Evolutionary conservation across 2,888 invertebrate species (phyloP).

Genomic region (Nezara viridula): DNA sequence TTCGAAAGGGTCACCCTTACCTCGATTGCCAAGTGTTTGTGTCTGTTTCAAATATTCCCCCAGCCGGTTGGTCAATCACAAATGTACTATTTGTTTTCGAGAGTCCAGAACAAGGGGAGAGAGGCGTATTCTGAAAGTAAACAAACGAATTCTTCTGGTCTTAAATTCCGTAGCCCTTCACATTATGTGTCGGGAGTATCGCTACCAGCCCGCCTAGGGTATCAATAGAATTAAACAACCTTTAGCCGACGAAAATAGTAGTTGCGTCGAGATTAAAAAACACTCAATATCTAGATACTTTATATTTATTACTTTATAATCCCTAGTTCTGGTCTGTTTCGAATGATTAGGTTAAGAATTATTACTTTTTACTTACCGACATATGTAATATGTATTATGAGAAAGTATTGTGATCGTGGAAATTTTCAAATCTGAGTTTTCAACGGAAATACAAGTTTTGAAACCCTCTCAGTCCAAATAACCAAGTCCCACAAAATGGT

Average conservation of each 20-base stretch:
- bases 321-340: too few relatives aligned
- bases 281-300: too few relatives aligned
- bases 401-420: too few relatives aligned
- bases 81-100: not conserved
- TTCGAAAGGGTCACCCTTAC: not conserved
- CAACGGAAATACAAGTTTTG: too few relatives aligned
- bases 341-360: too few relatives aligned
- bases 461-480: too few relatives aligned
- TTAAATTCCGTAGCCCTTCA: not conserved
- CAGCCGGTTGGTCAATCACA: not conserved
- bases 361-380: too few relatives aligned
- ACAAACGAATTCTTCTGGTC: not conserved
- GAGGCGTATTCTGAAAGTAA: constrained; percentile 13
- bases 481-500: too few relatives aligned
- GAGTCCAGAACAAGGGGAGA: not conserved
- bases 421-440: too few relatives aligned
- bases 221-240: not conserved
- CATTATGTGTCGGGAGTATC: not conserved
- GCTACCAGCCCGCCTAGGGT: not conserved
- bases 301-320: too few relatives aligned
- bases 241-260: not conserved
- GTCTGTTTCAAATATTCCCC: not conserved
- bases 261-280: not conserved
- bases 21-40: not conserved
- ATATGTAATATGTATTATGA: too few relatives aligned